Evolutionary conservation across 1,140 invertebrate genomes (phyloP).

Genomic region (Panagrolaimus sp.): DNA sequence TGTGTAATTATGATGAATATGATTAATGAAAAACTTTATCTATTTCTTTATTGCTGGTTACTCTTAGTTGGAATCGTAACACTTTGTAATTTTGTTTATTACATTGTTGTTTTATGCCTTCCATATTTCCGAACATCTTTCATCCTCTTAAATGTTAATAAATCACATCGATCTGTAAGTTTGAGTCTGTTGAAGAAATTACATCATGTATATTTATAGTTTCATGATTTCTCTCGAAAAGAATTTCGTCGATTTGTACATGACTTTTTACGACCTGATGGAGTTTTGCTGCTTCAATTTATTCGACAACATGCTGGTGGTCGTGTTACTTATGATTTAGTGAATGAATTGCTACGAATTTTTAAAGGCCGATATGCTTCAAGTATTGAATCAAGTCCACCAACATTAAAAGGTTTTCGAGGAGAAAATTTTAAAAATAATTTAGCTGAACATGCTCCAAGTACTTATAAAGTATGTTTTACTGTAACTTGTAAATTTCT

Average conservation of each 20-base stretch:
- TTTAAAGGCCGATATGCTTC: constrained; percentile 18
- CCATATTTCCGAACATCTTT: constrained; percentile 37
- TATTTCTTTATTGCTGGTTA: constrained; percentile 56
- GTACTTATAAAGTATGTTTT: background rate
- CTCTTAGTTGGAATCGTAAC: constrained; percentile 42
- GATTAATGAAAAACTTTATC: constrained; percentile 56
- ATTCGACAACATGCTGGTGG: constrained; percentile 50
- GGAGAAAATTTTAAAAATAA: constrained; percentile 1
- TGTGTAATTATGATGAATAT: constrained; percentile 58
- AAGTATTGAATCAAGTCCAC: background rate
- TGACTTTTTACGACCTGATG: constrained; percentile 32
- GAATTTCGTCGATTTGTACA: constrained; percentile 40
- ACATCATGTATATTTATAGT: background rate
- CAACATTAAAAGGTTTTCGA: background rate
- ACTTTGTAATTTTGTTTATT: constrained; percentile 50
- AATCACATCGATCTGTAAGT: constrained; percentile 27
- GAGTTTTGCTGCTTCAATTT: constrained; percentile 43
- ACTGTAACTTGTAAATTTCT: too few species aligned
- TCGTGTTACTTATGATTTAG: constrained; percentile 43
- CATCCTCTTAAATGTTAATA: constrained; percentile 33
- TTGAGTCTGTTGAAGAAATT: background rate
- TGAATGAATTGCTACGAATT: constrained; percentile 36
- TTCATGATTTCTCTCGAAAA: background rate
- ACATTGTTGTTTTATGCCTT: constrained; percentile 36
- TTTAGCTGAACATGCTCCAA: background rate